These are phyloP conservation scores for Tenodera sinensis DNA, from an alignment of 2,888 invertebrate species.

Conservation along the genomic window DNA sequence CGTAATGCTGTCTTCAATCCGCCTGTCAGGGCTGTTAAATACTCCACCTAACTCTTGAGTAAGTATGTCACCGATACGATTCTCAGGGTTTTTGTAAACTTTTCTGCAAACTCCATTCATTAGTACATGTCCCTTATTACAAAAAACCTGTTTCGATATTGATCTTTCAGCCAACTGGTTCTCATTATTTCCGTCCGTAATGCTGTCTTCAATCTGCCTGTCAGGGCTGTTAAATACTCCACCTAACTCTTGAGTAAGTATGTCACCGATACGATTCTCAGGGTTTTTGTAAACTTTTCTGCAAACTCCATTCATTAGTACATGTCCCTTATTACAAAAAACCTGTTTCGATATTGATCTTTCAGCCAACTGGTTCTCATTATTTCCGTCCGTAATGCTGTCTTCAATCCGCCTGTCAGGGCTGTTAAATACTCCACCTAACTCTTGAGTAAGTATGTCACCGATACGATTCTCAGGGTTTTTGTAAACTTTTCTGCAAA, in stretches of 20 bases:
- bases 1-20: background rate
- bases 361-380: background rate
- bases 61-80: background rate
- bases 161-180: background rate
- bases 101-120: background rate
- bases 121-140: background rate
- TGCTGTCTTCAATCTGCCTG: background rate
- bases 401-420: background rate
- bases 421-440: too few relatives aligned
- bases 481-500: too few relatives aligned
- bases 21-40: background rate
- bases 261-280: background rate
- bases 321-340: background rate
- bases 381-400: background rate
- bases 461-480: too few relatives aligned
- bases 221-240: background rate
- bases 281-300: background rate
- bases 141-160: fast-evolving
- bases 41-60: background rate
- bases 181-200: background rate
- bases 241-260: background rate
- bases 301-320: background rate
- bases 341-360: background rate
- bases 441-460: too few relatives aligned
- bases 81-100: background rate